Conservation (phyloP, 1,140 invertebrate species). For the Drosophila mojavensis region DNA sequence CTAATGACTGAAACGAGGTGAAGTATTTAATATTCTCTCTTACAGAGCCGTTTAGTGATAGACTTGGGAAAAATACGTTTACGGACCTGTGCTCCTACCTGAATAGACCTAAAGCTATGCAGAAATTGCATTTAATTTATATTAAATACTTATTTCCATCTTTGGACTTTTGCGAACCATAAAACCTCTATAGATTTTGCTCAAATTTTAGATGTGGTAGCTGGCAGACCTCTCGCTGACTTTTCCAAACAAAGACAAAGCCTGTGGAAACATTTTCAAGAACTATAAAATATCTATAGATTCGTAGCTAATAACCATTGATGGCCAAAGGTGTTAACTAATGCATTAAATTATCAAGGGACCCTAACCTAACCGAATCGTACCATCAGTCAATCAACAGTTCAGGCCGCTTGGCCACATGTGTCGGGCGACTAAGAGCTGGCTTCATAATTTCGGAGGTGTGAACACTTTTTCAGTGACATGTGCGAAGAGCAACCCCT, state of each 20-base stretch:
- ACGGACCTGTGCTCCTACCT: too few species aligned
- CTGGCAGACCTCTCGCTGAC: neutral
- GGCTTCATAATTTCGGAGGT: conserved; percentile 62
- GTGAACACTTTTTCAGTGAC: conserved; percentile 60
- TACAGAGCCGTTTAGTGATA: too few species aligned
- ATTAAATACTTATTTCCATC: too few species aligned
- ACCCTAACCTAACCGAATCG: neutral
- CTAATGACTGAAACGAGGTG: too few species aligned
- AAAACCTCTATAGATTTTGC: neutral
- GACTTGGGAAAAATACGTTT: too few species aligned
- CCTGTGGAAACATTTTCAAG: neutral
- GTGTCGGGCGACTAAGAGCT: conserved; percentile 2
- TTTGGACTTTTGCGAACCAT: too few species aligned
- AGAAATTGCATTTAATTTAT: too few species aligned
- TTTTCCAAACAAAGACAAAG: neutral
- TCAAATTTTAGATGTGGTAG: neutral
- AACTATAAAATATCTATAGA: neutral
- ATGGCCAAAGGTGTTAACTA: conserved; percentile 27
- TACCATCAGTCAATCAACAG: conserved; percentile 59
- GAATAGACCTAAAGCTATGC: neutral
- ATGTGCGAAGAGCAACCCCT: conserved; percentile 21
- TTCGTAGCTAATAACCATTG: conserved; percentile 9
- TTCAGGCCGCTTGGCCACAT: conserved; percentile 25
- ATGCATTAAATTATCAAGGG: conserved; percentile 21
- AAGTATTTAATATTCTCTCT: too few species aligned